Evolutionary conservation across 2,888 invertebrate species (phyloP).

Genomic region (Zonitis immaculata): DNA sequence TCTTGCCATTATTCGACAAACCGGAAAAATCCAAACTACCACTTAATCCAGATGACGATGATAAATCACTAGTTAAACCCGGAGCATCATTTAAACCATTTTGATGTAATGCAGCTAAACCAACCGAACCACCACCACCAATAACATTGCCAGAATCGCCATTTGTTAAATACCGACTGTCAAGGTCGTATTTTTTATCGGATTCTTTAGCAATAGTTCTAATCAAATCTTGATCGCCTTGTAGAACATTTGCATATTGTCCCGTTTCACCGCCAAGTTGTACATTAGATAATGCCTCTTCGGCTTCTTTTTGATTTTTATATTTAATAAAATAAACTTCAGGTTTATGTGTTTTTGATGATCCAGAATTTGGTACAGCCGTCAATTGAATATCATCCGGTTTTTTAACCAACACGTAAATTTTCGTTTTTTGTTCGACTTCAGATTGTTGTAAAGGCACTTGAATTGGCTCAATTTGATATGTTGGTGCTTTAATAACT

Average conservation of each 20-base stretch:
- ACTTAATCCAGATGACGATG: not conserved
- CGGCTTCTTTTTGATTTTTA: conserved; percentile 58
- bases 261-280: conserved; percentile 18
- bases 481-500: conserved; percentile 49
- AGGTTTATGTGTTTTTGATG: conserved; percentile 78
- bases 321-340: conserved; percentile 86
- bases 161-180: not conserved
- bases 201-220: not conserved
- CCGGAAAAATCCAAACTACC: not conserved
- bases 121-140: not conserved
- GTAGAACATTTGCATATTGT: conserved; percentile 4
- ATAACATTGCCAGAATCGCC: not conserved
- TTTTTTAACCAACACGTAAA: conserved; percentile 45
- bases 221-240: not conserved
- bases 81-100: not conserved
- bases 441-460: conserved; percentile 32
- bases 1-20: not conserved
- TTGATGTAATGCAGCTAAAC: not conserved
- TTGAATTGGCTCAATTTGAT: conserved; percentile 26
- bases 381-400: conserved; percentile 79
- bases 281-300: conserved; percentile 21
- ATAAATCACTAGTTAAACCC: too few species aligned
- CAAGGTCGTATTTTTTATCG: not conserved
- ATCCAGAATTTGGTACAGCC: conserved; percentile 66
- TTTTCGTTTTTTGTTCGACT: conserved; percentile 41